phyloP scores from a whole-genome alignment of 2,797 vertebrate genomes.

The Darevskia nairensis region DNA sequence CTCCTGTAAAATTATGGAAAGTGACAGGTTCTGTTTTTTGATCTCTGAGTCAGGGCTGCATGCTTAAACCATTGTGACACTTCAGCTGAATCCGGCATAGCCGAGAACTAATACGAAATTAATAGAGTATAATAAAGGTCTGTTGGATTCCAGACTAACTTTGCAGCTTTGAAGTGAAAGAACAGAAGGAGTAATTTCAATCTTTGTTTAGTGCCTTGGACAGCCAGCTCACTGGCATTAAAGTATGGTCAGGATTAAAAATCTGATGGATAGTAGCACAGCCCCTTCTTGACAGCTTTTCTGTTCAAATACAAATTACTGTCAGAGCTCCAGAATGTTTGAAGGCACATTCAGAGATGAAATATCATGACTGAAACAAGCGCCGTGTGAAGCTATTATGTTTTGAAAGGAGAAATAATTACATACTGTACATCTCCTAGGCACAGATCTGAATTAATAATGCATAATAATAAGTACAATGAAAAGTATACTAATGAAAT shows the following conservation, averaged over 20 bases:
- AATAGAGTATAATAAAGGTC: conserved; percentile 80
- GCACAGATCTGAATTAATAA: conserved; percentile 81
- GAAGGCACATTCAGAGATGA: conserved; percentile 79
- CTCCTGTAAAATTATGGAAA: conserved; percentile 80
- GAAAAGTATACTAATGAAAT: conserved; percentile 75
- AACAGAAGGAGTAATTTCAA: conserved; percentile 81
- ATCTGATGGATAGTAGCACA: conserved; percentile 79
- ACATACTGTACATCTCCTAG: conserved; percentile 75
- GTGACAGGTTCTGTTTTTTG: conserved; percentile 78
- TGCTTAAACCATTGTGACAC: conserved; percentile 75
- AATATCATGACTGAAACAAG: conserved; percentile 78
- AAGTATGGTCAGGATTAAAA: conserved; percentile 79
- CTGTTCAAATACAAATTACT: conserved; percentile 86
- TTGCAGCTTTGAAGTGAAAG: conserved; percentile 74
- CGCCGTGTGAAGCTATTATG: conserved; percentile 76
- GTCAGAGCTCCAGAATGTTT: conserved; percentile 76
- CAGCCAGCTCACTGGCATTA: conserved; percentile 76
- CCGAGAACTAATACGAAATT: conserved; percentile 80
- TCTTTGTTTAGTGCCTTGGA: conserved; percentile 80
- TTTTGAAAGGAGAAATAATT: conserved; percentile 83
- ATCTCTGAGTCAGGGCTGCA: conserved; percentile 75
- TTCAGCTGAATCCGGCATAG: conserved; percentile 70
- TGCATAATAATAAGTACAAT: conserved; percentile 76
- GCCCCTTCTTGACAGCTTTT: conserved; percentile 80
- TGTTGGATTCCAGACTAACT: conserved; percentile 70